Evolutionary conservation across 2,888 invertebrate genomes (phyloP), one percentile per base, ranked within the genome.

Genomic region (Cabera pusaria): DNA sequence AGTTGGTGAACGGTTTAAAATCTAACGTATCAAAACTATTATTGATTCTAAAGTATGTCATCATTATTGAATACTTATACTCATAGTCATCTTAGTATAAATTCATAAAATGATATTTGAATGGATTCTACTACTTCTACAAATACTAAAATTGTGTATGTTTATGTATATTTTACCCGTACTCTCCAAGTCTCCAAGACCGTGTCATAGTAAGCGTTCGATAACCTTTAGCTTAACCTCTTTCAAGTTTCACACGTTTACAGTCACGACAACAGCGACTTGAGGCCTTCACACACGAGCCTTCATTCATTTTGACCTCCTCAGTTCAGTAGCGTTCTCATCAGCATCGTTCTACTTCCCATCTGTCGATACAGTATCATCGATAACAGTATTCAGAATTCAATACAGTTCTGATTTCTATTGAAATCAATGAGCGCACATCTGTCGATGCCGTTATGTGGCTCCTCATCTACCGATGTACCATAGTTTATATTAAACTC

Each of bases 391-490:
- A 46, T 44, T 38, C 48, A 47, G 34, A 22, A 47, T 50, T 52
- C 41, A 53, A 49, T 48, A 42, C 38, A 46, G 49, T 42, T 55
- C 58, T 52, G 54, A 64, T 58, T 58, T 56, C 54, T 57, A 63
- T 64, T 64, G 67, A 64, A 62, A 60, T 65, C 65, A 65, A 65
- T 65, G 64, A 63, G 60, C 43, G 35, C 44, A 31, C 55, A 58
- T 62, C 53, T 57, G 22, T 39, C 16, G 34, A 45, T 52, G 47
- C 66, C 62, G 60, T 66, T 64, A 64, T 39, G 31, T 37, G 26
- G 28, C 28, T 37, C 28, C 24, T 37, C 44, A 33, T 41, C 39
- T 41, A 17, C 17, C 10, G 10, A 21, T 22, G 25, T 22, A n/a
- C n/a, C n/a, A n/a, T n/a, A n/a, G n/a, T n/a, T n/a, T n/a, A n/a